A percentile compares a stretch with the other conserved stretches of the same genome.
Conservation (phyloP, 2,888 invertebrate genomes). For the Sinohyriopsis cumingii region DNA sequence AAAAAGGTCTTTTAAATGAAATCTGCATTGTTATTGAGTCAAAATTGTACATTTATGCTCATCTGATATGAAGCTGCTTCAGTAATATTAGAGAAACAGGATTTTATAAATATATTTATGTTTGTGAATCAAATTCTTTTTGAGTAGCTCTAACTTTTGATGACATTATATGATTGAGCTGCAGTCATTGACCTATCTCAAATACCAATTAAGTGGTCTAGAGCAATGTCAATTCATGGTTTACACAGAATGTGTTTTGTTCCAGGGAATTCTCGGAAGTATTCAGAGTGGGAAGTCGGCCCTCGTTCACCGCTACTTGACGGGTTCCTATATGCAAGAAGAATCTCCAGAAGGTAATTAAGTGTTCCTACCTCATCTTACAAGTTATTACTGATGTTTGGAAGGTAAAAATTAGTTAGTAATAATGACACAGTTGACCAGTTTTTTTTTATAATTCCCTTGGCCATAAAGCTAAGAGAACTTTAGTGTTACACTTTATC, state of each 20-base stretch:
- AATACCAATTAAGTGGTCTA: no score
- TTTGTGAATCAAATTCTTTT: neutral
- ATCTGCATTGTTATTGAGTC: no score
- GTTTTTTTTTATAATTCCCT: neutral
- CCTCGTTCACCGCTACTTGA: constrained; percentile 96
- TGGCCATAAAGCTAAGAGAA: neutral
- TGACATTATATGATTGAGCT: neutral
- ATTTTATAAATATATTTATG: neutral
- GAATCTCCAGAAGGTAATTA: constrained; percentile 91
- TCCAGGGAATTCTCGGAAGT: constrained; percentile 91
- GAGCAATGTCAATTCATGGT: no score
- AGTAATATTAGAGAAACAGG: neutral
- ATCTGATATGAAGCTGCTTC: no score
- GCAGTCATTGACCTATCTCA: no score
- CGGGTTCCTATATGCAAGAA: constrained; percentile 97
- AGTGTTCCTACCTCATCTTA: neutral
- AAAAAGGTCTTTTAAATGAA: no score
- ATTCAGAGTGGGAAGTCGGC: constrained; percentile 97
- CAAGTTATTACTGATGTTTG: neutral
- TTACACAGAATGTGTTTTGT: constrained; percentile 4
- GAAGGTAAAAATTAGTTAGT: neutral
- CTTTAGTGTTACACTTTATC: no score
- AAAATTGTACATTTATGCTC: no score
- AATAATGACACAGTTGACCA: neutral
- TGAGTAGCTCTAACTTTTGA: neutral